These are phyloP conservation scores for Corythucha ciliata DNA, from an alignment of 2,888 invertebrate species.

Conservation along the genomic window DNA sequence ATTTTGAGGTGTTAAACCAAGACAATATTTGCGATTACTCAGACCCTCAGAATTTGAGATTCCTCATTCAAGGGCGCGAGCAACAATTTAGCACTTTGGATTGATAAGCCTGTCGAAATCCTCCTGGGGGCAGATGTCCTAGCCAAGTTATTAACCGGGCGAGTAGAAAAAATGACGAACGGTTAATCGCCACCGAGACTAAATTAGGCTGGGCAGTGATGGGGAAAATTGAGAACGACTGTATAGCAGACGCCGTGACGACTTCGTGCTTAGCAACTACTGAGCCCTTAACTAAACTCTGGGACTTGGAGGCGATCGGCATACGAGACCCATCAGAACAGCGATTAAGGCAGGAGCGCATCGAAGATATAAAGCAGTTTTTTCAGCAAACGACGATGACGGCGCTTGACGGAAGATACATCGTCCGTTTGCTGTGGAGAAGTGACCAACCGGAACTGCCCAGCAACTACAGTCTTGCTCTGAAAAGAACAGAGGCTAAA, in stretches of 20 bases:
- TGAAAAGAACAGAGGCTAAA: conserved; percentile 31
- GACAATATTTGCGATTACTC: too few species aligned
- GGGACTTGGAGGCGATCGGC: conserved; percentile 27
- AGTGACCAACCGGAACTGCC: conserved; percentile 37
- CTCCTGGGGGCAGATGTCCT: conserved; percentile 10
- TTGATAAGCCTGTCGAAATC: too few species aligned
- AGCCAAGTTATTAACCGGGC: conserved; percentile 1
- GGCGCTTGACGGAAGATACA: conserved; percentile 37
- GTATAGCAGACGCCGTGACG: not conserved
- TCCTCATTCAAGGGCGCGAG: too few species aligned
- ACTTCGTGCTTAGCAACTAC: not conserved
- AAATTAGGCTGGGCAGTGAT: conserved; percentile 8
- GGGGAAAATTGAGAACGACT: conserved; percentile 1
- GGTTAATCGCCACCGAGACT: conserved; percentile 4
- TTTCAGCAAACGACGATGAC: conserved; percentile 33
- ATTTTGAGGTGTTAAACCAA: conserved; percentile 1
- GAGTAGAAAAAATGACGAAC: not conserved
- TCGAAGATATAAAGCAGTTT: conserved; percentile 10
- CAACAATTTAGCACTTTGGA: too few species aligned
- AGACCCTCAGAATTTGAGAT: too few species aligned
- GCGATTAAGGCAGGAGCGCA: not conserved
- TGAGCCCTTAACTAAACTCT: conserved; percentile 19
- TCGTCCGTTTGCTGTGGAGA: conserved; percentile 38
- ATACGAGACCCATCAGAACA: conserved; percentile 21
- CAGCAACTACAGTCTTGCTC: conserved; percentile 34